Percentiles rank a stretch among this genome's conserved stretches.
phyloP scores from a whole-genome alignment of 2,888 invertebrate species.

The Tineola bisselliella region DNA sequence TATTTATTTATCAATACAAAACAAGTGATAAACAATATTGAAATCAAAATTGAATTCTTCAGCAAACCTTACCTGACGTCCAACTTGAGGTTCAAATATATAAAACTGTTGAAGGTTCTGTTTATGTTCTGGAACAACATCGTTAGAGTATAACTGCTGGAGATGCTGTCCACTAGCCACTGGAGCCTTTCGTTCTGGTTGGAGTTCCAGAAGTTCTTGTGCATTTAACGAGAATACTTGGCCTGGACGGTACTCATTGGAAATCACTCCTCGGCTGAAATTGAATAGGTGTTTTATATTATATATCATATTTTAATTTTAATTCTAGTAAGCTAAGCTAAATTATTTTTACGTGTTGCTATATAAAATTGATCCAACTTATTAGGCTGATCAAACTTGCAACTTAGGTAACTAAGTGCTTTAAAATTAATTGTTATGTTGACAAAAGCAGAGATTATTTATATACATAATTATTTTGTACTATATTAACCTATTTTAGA shows the following conservation, averaged over 20 bases:
- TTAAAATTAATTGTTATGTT: no score
- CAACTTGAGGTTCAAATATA: constrained; percentile 42
- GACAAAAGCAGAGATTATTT: no score
- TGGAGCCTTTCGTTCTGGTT: constrained; percentile 52
- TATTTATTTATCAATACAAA: no score
- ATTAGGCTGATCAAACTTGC: no score
- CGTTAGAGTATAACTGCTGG: constrained; percentile 42
- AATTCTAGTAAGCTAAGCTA: no score
- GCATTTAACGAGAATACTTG: constrained; percentile 55
- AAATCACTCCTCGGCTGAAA: constrained; percentile 36
- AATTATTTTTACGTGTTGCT: no score
- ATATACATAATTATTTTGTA: no score
- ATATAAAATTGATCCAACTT: no score
- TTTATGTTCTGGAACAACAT: constrained; percentile 43
- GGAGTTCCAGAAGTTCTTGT: constrained; percentile 50
- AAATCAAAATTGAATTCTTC: no score
- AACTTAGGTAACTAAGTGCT: no score
- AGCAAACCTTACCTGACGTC: constrained; percentile 3
- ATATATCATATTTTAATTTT: background rate
- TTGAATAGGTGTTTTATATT: background rate
- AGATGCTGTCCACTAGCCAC: constrained; percentile 36
- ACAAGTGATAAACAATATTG: no score
- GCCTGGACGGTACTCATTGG: constrained; percentile 51
- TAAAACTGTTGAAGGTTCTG: constrained; percentile 50
- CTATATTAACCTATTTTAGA: no score